Evolutionary conservation across 1,140 invertebrate genomes (phyloP).

Genomic region (Neuroterus valhalla): DNA sequence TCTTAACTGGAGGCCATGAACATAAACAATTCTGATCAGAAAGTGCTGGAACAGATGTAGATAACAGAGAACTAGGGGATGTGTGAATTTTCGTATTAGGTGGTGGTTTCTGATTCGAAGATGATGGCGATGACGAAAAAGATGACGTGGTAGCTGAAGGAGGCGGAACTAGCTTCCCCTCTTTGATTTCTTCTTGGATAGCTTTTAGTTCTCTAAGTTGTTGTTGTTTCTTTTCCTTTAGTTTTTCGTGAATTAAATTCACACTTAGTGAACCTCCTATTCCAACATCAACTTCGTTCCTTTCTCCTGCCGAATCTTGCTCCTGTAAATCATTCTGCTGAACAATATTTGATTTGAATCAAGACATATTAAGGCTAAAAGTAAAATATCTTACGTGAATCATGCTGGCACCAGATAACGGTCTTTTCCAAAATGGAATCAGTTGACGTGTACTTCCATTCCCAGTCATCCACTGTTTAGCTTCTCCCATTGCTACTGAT

Average conservation of each 20-base stretch:
- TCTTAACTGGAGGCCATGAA: constrained; percentile 72
- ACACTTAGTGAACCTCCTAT: constrained; percentile 83
- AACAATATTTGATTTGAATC: constrained; percentile 5
- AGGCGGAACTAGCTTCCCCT: constrained; percentile 83
- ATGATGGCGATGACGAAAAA: constrained; percentile 61
- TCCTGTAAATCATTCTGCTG: constrained; percentile 64
- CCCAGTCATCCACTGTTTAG: constrained; percentile 64
- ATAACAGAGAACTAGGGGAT: constrained; percentile 65
- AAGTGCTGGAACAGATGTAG: constrained; percentile 57
- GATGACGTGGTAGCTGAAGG: constrained; percentile 68
- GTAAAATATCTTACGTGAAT: constrained; percentile 61
- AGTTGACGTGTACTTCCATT: constrained; percentile 66
- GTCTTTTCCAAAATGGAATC: constrained; percentile 87
- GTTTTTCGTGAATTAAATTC: constrained; percentile 87
- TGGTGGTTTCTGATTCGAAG: constrained; percentile 73
- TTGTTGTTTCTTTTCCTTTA: constrained; percentile 92
- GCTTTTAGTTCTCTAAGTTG: constrained; percentile 88
- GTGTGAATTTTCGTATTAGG: constrained; percentile 76
- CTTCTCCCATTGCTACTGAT: constrained; percentile 55
- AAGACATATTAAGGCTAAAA: not conserved
- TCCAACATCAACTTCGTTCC: constrained; percentile 81
- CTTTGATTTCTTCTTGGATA: constrained; percentile 91
- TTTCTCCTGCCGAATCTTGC: constrained; percentile 72
- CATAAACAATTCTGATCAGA: constrained; percentile 59
- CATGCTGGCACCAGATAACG: constrained; percentile 77